Evolutionary conservation across 2,113 vertebrate species (phyloP).

Genomic region (Beaufortia kweichowensis): DNA sequence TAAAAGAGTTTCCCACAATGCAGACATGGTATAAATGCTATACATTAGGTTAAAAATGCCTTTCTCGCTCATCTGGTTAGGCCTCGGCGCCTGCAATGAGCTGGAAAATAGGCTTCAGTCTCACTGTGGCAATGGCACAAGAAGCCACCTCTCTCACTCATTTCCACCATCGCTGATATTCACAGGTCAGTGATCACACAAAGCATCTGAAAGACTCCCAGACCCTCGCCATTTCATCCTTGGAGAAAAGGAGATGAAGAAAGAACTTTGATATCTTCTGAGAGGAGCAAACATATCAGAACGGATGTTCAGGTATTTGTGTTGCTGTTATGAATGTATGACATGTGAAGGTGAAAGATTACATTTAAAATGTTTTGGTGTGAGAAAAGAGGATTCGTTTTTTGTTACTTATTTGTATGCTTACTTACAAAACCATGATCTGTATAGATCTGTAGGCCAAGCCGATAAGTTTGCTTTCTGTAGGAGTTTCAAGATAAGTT

Average conservation of each 20-base stretch:
- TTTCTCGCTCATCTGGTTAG: slow-evolving; percentile 53
- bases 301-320: neutral
- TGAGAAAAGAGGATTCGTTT: neutral
- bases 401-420: slow-evolving; percentile 1
- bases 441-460: neutral
- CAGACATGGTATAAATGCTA: slow-evolving; percentile 32
- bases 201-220: slow-evolving; percentile 30
- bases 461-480: too few relatives aligned
- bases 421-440: neutral
- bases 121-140: slow-evolving; percentile 48
- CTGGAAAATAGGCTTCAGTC: slow-evolving; percentile 57
- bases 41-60: slow-evolving; percentile 35
- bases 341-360: slow-evolving; percentile 21
- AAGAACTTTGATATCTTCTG: neutral
- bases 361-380: slow-evolving; percentile 9
- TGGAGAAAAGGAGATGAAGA: neutral
- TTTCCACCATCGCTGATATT: slow-evolving; percentile 50
- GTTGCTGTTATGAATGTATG: neutral
- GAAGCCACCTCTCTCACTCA: slow-evolving; percentile 45
- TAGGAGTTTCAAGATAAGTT: too few relatives aligned
- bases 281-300: neutral
- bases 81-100: slow-evolving; percentile 51
- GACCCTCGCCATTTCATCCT: slow-evolving; percentile 2
- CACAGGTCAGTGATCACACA: slow-evolving; percentile 57
- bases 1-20: neutral